phyloP scores from a whole-genome alignment of 2,888 invertebrate genomes.

The Ochlodes sylvanus region DNA sequence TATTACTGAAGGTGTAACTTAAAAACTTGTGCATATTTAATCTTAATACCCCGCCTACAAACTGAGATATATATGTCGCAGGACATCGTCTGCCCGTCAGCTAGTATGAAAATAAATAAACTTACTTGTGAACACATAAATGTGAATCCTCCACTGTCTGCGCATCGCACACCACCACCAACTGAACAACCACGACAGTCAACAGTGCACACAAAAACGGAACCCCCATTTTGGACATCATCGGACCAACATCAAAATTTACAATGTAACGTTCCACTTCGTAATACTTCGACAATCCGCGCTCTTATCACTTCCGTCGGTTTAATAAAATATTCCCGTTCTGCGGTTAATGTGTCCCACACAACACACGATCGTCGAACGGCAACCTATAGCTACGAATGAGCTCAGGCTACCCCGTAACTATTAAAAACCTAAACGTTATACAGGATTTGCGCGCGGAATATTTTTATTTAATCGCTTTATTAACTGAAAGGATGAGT shows the following conservation, averaged over 20 bases:
- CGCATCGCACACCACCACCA: neutral
- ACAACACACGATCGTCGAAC: conserved; percentile 42
- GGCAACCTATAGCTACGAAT: conserved; percentile 38
- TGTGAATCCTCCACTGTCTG: conserved; percentile 1
- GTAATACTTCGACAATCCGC: conserved; percentile 31
- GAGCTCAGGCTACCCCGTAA: conserved; percentile 40
- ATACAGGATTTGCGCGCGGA: conserved; percentile 46
- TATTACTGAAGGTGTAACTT: no score
- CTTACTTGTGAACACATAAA: conserved; percentile 11
- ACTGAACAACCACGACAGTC: neutral
- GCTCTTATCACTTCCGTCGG: conserved; percentile 44
- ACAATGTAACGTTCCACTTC: neutral
- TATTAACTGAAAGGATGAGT: neutral
- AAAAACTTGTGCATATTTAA: no score
- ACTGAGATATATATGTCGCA: no score
- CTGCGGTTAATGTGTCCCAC: conserved; percentile 32
- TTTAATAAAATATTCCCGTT: conserved; percentile 41
- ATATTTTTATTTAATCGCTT: conserved; percentile 41
- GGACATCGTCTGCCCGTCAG: no score
- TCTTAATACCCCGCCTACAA: no score
- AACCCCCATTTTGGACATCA: conserved; percentile 29
- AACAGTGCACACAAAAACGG: conserved; percentile 18
- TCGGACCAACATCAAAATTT: neutral
- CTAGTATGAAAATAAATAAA: conserved; percentile 11
- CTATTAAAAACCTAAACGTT: conserved; percentile 39